Percentiles rank a stretch among this genome's conserved stretches.
These are phyloP conservation scores for Buphagus erythrorhynchus DNA, from an alignment of 2,797 vertebrate genomes.

Conservation along the genomic window DNA sequence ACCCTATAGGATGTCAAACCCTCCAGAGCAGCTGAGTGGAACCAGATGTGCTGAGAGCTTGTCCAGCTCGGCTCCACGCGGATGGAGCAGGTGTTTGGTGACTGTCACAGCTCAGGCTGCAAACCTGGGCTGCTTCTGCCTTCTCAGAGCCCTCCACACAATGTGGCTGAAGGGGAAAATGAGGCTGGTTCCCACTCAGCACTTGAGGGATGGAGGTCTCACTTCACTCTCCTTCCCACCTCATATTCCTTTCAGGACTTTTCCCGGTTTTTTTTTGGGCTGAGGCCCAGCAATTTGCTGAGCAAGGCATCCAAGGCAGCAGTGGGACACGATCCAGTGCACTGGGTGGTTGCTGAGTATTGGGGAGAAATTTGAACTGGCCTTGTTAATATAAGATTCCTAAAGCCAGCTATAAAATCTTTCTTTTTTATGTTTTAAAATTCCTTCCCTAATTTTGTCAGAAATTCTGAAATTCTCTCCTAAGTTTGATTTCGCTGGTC, in stretches of 20 bases:
- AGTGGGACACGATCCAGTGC: background rate
- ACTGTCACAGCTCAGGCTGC: background rate
- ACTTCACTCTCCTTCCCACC: background rate
- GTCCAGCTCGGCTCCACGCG: background rate
- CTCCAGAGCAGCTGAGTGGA: background rate
- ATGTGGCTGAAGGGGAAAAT: background rate
- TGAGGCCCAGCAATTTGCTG: constrained; percentile 19
- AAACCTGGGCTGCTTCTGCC: background rate
- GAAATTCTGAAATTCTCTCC: background rate
- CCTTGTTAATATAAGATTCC: background rate
- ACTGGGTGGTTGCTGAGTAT: background rate
- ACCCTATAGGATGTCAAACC: constrained; percentile 20
- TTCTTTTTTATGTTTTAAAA: background rate
- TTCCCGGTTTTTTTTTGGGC: background rate
- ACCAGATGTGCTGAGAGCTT: constrained; percentile 28
- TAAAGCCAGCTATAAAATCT: background rate
- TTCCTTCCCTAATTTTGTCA: background rate
- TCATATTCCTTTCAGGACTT: background rate
- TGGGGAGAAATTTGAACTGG: constrained; percentile 11
- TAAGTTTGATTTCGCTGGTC: background rate
- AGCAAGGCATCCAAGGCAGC: background rate
- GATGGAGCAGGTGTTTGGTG: constrained; percentile 23
- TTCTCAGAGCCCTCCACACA: background rate
- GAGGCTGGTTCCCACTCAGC: background rate
- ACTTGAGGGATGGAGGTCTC: background rate